Evolutionary conservation across 2,113 vertebrate genomes (phyloP), one percentile per base, ranked within the genome.

Genomic region (Rattus rattus): DNA sequence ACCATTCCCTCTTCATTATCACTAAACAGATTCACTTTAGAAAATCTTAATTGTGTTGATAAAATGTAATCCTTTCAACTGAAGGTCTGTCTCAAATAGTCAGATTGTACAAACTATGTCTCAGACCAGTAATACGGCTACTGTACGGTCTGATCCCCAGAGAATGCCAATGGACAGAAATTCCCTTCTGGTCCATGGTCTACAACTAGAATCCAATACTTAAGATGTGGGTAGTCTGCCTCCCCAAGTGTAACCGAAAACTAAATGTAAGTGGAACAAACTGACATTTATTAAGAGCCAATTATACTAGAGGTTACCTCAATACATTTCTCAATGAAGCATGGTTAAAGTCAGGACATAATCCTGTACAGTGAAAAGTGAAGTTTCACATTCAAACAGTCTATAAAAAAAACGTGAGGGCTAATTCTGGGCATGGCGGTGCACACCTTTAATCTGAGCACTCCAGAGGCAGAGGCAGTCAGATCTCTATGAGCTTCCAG

Each of bases 21-120:
- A 87, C 75, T 88, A 83, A 94, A 87, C 73, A 90, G 75, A 97
- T 69, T 88, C 43, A 92, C 52, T 85, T 92, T 61, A 83, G 47
- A 39, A n/a, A 91, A 95, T 89, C 36, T 69, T 89, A 94, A 80
- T 92, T 95, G 89, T 70, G 39, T 43, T 91, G 59, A 91, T 3
- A 59, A 95, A 91, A 77, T 79, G 49, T 90, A 87, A 95, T 94
- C 26, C 10, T 84, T 89, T 94, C 94, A 65, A 87, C 11, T 76
- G 28, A 94, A 89, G 20, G 49, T 72, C 59, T 76, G 28, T 87
- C 33, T 54, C 72, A 96, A 87, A 73, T 6, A n/a, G 94, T 84
- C 10, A 91, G 91, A 49, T 33, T 87, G 5, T 69, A 12, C 28
- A 87, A 75, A 93, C 13, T 86, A 43, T 26, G 70, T 73, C 95